Evolutionary conservation across 2,888 invertebrate species (phyloP).

Genomic region (Drosophila cyrtoloma): DNA sequence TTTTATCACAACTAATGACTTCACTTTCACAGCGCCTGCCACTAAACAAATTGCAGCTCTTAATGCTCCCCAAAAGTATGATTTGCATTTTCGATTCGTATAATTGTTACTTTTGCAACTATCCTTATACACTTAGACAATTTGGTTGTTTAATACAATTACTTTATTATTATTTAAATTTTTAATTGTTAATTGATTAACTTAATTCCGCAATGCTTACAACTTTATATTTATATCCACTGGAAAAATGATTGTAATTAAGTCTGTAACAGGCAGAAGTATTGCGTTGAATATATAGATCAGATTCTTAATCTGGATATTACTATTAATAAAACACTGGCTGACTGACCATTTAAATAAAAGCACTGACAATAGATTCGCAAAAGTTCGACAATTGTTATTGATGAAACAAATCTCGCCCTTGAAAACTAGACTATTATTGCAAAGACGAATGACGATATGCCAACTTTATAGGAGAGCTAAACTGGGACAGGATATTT

Average conservation of each 20-base stretch:
- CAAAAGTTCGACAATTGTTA: too few relatives aligned
- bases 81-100: constrained; percentile 27
- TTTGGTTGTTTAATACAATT: background rate
- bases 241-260: background rate
- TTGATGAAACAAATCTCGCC: too few relatives aligned
- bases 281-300: background rate
- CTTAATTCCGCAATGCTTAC: background rate
- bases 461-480: too few relatives aligned
- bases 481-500: too few relatives aligned
- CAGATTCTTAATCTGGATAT: background rate
- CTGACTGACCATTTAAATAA: too few relatives aligned
- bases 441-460: too few relatives aligned
- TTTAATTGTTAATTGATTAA: background rate
- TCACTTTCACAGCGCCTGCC: constrained; percentile 35
- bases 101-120: constrained; percentile 10
- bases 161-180: background rate
- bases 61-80: constrained; percentile 28
- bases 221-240: too few relatives aligned
- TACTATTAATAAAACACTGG: too few relatives aligned
- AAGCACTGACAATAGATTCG: too few relatives aligned
- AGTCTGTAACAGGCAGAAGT: background rate
- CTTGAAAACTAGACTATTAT: too few relatives aligned
- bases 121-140: background rate
- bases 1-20: constrained; percentile 32
- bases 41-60: constrained; percentile 5